phyloP scores from a whole-genome alignment of 2,888 invertebrate species.

The Alloplasta piceator region DNA sequence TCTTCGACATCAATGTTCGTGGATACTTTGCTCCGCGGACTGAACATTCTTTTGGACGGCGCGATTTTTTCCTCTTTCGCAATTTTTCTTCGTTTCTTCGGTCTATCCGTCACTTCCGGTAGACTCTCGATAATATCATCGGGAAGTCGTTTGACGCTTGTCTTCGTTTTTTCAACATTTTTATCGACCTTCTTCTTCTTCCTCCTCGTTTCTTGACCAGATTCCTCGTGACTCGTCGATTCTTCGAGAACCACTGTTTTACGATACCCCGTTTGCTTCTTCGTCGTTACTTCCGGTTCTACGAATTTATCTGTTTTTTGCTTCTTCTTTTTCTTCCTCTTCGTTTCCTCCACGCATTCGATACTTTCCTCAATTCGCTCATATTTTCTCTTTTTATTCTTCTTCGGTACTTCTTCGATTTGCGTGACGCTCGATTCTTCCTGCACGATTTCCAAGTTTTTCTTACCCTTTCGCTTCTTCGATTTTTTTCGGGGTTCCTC shows the following conservation, averaged over 20 bases:
- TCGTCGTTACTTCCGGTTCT: slow-evolving; percentile 21
- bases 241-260: background rate
- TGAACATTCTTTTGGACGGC: slow-evolving; percentile 68
- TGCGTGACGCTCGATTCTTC: slow-evolving; percentile 40
- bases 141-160: slow-evolving; percentile 72
- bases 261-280: slow-evolving; percentile 19
- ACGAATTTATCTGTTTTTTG: slow-evolving; percentile 28
- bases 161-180: slow-evolving; percentile 5
- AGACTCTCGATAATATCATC: slow-evolving; percentile 73
- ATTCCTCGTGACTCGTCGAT: slow-evolving; percentile 24
- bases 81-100: slow-evolving; percentile 65
- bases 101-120: slow-evolving; percentile 66
- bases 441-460: slow-evolving; percentile 41
- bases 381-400: slow-evolving; percentile 37
- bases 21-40: slow-evolving; percentile 20
- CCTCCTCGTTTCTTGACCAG: slow-evolving; percentile 6
- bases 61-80: slow-evolving; percentile 53
- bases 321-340: slow-evolving; percentile 6
- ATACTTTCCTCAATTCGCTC: slow-evolving; percentile 10
- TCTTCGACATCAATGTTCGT: slow-evolving; percentile 51
- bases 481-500: slow-evolving; percentile 50
- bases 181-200: background rate
- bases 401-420: slow-evolving; percentile 19
- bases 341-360: slow-evolving; percentile 2
- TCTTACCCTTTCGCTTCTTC: slow-evolving; percentile 69